These are phyloP conservation scores for Hecatera dysodea DNA, from an alignment of 2,888 invertebrate species.

Conservation along the genomic window DNA sequence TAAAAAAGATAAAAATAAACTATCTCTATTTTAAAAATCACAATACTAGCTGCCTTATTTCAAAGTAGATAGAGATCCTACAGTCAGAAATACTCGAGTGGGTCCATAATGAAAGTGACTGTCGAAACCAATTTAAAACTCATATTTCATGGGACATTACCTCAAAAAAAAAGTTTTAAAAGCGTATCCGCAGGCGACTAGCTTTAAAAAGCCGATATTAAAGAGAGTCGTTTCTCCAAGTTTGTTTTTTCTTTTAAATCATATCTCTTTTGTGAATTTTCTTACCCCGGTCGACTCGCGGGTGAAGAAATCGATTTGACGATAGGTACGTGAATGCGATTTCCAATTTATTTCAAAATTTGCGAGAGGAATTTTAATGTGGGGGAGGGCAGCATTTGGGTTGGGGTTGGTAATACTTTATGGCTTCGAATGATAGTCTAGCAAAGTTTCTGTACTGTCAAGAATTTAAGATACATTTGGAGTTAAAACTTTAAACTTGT, in stretches of 20 bases:
- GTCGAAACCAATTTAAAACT: conserved; percentile 59
- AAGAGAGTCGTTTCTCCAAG: conserved; percentile 62
- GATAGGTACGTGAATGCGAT: conserved; percentile 79
- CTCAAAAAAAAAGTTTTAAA: conserved; percentile 69
- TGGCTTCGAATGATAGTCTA: conserved; percentile 65
- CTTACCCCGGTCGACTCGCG: conserved; percentile 71
- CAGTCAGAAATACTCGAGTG: conserved; percentile 18
- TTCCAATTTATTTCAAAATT: conserved; percentile 82
- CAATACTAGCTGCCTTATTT: not conserved
- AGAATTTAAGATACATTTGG: conserved; percentile 57
- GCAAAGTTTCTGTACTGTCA: conserved; percentile 71
- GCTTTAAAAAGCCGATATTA: conserved; percentile 73
- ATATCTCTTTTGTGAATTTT: conserved; percentile 74
- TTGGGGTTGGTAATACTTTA: conserved; percentile 66
- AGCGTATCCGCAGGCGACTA: conserved; percentile 67
- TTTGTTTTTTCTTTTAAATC: conserved; percentile 74
- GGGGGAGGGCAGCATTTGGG: conserved; percentile 48
- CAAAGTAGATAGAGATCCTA: not conserved
- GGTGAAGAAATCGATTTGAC: conserved; percentile 82
- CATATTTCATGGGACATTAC: conserved; percentile 64
- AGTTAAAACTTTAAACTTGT: conserved; percentile 42
- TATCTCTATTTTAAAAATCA: not conserved
- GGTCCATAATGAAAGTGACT: conserved; percentile 20
- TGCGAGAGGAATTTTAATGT: conserved; percentile 81
- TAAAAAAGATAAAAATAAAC: too few relatives aligned